Percentiles rank a stretch among this genome's conserved stretches.
Evolutionary conservation across 2,888 invertebrate species (phyloP).

Genomic region (Perdita meconis): DNA sequence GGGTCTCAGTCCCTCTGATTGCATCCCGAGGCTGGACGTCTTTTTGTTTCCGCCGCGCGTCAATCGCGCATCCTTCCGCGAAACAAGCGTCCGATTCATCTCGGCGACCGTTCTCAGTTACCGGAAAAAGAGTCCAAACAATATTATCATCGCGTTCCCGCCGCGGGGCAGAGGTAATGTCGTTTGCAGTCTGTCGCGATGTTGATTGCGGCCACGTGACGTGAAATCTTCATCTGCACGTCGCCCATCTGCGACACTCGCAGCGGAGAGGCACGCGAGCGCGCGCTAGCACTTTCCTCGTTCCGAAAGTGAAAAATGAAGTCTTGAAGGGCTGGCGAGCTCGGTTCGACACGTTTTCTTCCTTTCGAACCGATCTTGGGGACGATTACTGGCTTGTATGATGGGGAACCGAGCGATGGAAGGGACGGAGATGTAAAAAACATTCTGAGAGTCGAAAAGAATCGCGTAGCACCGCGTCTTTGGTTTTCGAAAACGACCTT

Average conservation of each 20-base stretch:
- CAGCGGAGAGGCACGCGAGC: slow-evolving; percentile 13
- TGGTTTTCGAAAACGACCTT: slow-evolving; percentile 58
- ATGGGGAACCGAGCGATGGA: not conserved
- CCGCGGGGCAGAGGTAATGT: not conserved
- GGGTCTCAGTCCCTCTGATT: slow-evolving; percentile 12
- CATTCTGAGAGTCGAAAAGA: not conserved
- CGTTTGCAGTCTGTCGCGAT: not conserved
- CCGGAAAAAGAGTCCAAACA: not conserved
- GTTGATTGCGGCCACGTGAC: slow-evolving; percentile 4
- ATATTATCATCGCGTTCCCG: not conserved
- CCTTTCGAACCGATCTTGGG: not conserved
- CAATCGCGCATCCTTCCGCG: not conserved
- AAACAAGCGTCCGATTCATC: not conserved
- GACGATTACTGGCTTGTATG: not conserved
- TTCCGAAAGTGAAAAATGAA: slow-evolving; percentile 8
- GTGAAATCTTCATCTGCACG: slow-evolving; percentile 35
- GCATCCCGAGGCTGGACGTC: slow-evolving; percentile 7
- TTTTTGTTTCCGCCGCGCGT: not conserved
- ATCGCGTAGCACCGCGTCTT: slow-evolving; percentile 12
- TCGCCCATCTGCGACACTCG: slow-evolving; percentile 51
- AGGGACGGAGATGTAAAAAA: not conserved
- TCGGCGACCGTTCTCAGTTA: not conserved
- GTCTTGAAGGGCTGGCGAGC: not conserved
- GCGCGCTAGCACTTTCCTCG: not conserved
- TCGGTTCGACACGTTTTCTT: not conserved